Evolutionary conservation across 2,888 invertebrate species (phyloP).

Genomic region (Lycia hirtaria): DNA sequence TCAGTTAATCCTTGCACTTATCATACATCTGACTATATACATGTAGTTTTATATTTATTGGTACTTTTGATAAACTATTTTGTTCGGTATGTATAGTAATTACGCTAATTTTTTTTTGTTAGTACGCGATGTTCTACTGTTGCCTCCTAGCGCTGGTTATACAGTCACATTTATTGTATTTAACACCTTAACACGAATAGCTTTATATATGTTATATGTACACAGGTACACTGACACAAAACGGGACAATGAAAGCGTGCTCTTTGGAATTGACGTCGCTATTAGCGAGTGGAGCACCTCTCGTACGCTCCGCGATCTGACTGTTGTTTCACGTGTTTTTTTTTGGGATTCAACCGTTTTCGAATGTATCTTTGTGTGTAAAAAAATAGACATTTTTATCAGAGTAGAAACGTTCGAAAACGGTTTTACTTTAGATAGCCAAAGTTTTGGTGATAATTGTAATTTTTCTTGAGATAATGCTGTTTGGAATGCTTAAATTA

Average conservation of each 20-base stretch:
- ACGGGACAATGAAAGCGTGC: conserved; percentile 74
- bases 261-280: conserved; percentile 78
- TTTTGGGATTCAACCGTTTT: conserved; percentile 46
- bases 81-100: conserved; percentile 81
- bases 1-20: conserved; percentile 45
- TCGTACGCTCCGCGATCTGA: conserved; percentile 45
- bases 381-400: conserved; percentile 65
- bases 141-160: conserved; percentile 72
- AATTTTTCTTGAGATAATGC: background rate
- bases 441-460: background rate
- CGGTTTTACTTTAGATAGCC: conserved; percentile 39
- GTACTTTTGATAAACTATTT: conserved; percentile 89
- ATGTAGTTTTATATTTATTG: conserved; percentile 85
- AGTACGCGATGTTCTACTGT: conserved; percentile 68
- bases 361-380: conserved; percentile 55
- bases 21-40: conserved; percentile 63
- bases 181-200: conserved; percentile 80
- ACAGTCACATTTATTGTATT: conserved; percentile 72
- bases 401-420: conserved; percentile 52
- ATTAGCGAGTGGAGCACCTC: conserved; percentile 58
- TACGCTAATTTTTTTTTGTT: conserved; percentile 80
- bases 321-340: background rate
- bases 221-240: conserved; percentile 63
- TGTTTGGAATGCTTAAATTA: background rate
- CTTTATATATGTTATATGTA: conserved; percentile 65